Conservation (phyloP, 1,140 invertebrate genomes). For the Magallana ariakensis region DNA sequence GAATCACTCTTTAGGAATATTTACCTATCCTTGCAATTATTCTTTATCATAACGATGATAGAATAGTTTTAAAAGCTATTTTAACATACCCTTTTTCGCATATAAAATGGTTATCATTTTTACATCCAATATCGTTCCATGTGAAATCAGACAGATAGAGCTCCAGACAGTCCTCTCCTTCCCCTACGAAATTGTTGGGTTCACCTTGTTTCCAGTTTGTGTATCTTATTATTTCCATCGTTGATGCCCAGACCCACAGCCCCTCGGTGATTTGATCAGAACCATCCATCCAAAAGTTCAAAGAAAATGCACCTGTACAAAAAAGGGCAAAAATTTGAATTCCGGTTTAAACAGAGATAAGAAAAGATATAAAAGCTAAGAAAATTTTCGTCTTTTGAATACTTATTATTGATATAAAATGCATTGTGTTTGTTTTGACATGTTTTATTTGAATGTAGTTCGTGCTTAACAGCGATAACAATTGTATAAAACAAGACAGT, state of each 20-base stretch:
- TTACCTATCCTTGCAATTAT: no score
- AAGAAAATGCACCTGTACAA: not conserved
- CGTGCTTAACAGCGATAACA: not conserved
- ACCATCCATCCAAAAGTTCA: conserved; percentile 5
- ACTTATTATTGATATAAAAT: not conserved
- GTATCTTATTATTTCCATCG: not conserved
- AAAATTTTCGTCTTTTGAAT: not conserved
- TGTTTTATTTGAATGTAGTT: not conserved
- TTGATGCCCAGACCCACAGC: not conserved
- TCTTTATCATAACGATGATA: no score
- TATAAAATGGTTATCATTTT: not conserved
- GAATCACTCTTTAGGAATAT: no score
- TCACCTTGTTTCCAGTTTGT: not conserved
- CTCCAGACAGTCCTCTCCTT: not conserved
- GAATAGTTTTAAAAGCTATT: no score
- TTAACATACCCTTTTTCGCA: conserved; percentile 3
- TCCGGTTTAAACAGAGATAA: not conserved
- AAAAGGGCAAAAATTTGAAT: not conserved
- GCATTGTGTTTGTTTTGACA: not conserved
- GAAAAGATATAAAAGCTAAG: not conserved
- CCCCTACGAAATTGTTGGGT: not conserved
- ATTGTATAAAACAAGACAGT: not conserved
- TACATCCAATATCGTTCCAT: not conserved
- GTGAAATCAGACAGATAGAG: not conserved
- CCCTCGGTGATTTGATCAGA: not conserved